Conservation (phyloP, 2,888 invertebrate species). For the Philereme vetulata region DNA sequence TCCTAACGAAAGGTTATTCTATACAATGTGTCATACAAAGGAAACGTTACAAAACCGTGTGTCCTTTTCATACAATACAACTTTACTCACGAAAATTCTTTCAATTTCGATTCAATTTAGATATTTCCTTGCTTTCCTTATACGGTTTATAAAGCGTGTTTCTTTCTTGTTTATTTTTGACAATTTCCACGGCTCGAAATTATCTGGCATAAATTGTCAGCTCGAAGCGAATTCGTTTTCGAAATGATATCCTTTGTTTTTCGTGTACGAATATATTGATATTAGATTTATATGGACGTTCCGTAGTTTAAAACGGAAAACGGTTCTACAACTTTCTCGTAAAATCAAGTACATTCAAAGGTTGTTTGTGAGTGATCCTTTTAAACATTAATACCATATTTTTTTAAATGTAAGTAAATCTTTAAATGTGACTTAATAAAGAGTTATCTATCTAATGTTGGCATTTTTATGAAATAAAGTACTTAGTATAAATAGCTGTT, state of each 20-base stretch:
- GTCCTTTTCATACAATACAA: conserved; percentile 36
- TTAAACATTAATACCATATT: too few relatives aligned
- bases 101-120: conserved; percentile 67
- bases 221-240: conserved; percentile 14
- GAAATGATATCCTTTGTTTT: conserved; percentile 12
- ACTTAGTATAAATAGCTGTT: too few relatives aligned
- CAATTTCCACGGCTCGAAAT: conserved; percentile 18
- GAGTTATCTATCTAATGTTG: too few relatives aligned
- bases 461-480: too few relatives aligned
- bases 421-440: too few relatives aligned
- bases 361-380: too few relatives aligned
- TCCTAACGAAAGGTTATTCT: conserved; percentile 9
- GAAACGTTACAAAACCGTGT: conserved; percentile 23
- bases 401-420: too few relatives aligned
- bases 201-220: too few relatives aligned
- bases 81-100: conserved; percentile 51
- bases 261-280: background rate
- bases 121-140: conserved; percentile 47
- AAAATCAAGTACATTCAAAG: too few relatives aligned
- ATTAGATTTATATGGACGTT: too few relatives aligned
- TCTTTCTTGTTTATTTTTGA: conserved; percentile 28
- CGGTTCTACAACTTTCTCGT: too few relatives aligned
- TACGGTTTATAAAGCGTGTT: conserved; percentile 48
- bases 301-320: too few relatives aligned
- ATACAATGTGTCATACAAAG: conserved; percentile 14